Conservation (phyloP, 2,888 invertebrate genomes). For the Lacanobia wlatinum region DNA sequence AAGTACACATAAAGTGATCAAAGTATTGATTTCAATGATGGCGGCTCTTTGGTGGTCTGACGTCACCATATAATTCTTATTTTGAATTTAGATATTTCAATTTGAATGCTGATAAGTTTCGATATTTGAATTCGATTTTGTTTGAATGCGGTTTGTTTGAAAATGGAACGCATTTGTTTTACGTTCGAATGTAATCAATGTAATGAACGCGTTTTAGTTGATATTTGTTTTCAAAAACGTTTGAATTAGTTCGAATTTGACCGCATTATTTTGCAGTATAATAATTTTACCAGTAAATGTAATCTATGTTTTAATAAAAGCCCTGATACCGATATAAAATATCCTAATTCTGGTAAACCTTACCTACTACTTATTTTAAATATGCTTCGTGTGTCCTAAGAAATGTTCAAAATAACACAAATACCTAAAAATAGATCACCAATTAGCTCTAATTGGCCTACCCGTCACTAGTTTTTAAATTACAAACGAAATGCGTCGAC, state of each 20-base stretch:
- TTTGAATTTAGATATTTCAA: constrained; percentile 65
- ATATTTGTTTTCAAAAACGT: constrained; percentile 9
- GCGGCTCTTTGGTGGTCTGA: constrained; percentile 76
- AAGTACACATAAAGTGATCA: constrained; percentile 63
- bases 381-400: not conserved
- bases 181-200: constrained; percentile 35
- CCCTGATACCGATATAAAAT: not conserved
- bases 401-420: constrained; percentile 1
- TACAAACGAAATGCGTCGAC: constrained; percentile 49
- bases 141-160: constrained; percentile 36
- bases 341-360: not conserved
- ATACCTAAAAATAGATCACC: constrained; percentile 15
- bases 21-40: constrained; percentile 72
- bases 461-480: constrained; percentile 52
- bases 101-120: constrained; percentile 54
- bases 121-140: constrained; percentile 50
- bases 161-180: constrained; percentile 46
- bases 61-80: constrained; percentile 59
- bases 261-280: constrained; percentile 1
- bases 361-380: not conserved
- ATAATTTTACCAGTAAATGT: constrained; percentile 1
- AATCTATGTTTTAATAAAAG: not conserved
- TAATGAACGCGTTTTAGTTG: constrained; percentile 11
- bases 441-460: constrained; percentile 56
- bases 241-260: constrained; percentile 8